Base-by-base conservation (phyloP, 2,113 vertebrate genomes). In the Etheostoma spectabile region DNA sequence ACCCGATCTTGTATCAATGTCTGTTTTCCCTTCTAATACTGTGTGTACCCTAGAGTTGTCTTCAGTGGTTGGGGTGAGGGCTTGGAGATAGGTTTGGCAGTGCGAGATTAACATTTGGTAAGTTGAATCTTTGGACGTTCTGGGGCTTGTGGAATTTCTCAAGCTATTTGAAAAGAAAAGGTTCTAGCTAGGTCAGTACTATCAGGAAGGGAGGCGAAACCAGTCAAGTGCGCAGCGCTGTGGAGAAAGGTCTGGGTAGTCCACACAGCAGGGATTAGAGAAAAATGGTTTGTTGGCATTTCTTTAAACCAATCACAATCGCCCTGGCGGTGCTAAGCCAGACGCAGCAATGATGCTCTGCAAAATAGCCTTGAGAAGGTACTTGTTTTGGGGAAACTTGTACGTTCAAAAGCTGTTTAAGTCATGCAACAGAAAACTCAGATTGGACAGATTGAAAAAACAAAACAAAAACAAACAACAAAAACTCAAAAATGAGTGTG, bases 1-100 rank as follows among this genome's bases (percentile, higher is more conserved):
- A 74, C 46, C n/a, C 19, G 53, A 30, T 62, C 38, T 56, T 38
- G 51, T 53, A 12, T 64, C 30, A 19, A 77, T 42, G 30, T 64
- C 59, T 63, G 67, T 72, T 57, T 70, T 38, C 22, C 15, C 27
- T 42, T 48, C 6, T 5, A 33, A 35, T 35, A 10, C 27, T 33
- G 48, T 35, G 27, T 35, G 52, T n/a, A 55, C 5, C 1, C 6
- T 30, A 33, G 6, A 42, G 24, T 30, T 71, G 27, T 8, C 13
- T 6, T 38, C 13, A 71, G 48, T 61, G n/a, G 24, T 33, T 69
- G 13, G 27, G 11, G 22, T 61, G 46, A 74, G 30, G 5, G 48
- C 8, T 24, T 3, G 10, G 38, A 11, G 38, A 42, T 42, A 24
- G 12, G 21, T 24, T 10, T 8, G 60, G 33, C 38, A 11, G 10